Evolutionary conservation across 2,797 vertebrate genomes (phyloP).

Genomic region (Tokudaia muenninki): DNA sequence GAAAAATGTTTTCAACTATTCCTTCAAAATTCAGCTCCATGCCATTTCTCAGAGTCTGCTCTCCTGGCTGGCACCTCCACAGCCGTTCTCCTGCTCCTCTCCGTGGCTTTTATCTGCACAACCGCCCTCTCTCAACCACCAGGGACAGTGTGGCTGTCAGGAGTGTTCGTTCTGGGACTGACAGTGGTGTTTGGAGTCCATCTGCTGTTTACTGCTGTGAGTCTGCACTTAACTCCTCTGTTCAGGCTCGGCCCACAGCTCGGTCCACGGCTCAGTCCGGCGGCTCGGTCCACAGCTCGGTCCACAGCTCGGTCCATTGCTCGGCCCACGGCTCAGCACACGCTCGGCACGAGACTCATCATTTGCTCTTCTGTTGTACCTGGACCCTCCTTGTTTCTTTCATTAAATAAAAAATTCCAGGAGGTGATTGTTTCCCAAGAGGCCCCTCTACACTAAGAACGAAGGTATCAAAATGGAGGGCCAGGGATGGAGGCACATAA

Average conservation of each 20-base stretch:
- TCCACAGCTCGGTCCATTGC: no score
- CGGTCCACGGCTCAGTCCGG: no score
- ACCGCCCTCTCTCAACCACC: background rate
- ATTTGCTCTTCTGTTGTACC: background rate
- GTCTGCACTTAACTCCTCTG: background rate
- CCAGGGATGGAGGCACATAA: no score
- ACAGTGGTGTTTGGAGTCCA: background rate
- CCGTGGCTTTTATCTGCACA: background rate
- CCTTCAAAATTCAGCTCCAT: slow-evolving; percentile 19
- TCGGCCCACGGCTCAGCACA: no score
- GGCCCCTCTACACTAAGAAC: background rate
- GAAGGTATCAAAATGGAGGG: background rate
- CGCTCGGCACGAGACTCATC: no score
- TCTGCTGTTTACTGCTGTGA: background rate
- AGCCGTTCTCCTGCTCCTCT: background rate
- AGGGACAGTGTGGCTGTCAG: no score
- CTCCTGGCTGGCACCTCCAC: background rate
- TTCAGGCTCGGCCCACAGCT: no score
- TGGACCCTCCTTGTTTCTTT: background rate
- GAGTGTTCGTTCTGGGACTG: background rate
- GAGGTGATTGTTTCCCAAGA: background rate
- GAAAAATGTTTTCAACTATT: background rate
- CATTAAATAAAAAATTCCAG: background rate
- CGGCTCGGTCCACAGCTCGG: no score
- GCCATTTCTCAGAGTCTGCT: background rate